Evolutionary conservation across 2,113 vertebrate genomes (phyloP).

Genomic region (Crotalus helleri): DNA sequence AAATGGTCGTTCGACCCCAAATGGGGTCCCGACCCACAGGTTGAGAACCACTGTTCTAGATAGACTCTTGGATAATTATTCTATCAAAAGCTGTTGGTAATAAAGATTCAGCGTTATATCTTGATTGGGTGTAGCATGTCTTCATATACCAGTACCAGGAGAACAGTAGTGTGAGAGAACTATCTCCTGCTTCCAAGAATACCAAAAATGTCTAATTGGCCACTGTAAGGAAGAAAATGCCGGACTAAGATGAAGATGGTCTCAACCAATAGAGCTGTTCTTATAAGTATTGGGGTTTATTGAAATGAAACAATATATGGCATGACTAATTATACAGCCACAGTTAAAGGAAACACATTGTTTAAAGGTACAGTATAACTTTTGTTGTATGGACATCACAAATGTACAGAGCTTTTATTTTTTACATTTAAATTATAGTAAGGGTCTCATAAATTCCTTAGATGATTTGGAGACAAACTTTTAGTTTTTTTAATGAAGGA

Average conservation of each 20-base stretch:
- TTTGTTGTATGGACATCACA: background rate
- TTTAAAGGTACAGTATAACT: background rate
- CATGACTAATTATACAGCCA: background rate
- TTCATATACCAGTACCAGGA: background rate
- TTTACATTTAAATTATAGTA: background rate
- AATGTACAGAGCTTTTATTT: background rate
- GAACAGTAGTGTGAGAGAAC: background rate
- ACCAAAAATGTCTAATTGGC: background rate
- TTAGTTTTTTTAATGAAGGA: background rate
- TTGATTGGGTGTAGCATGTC: background rate
- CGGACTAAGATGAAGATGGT: background rate
- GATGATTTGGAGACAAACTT: background rate
- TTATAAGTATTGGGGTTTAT: background rate
- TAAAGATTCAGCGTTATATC: background rate
- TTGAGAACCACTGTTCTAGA: background rate
- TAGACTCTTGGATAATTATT: background rate
- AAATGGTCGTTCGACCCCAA: too few relatives aligned
- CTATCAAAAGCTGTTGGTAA: background rate
- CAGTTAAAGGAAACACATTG: background rate
- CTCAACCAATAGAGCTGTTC: background rate
- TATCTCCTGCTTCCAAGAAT: background rate
- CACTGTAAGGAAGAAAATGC: background rate
- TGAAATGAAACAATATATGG: background rate
- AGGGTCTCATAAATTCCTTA: background rate
- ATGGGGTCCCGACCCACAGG: too few relatives aligned